A percentile compares a stretch with the other conserved stretches of the same genome.
These are phyloP conservation scores for Venustaconcha ellipsiformis DNA, from an alignment of 1,140 invertebrate genomes.

Conservation along the genomic window DNA sequence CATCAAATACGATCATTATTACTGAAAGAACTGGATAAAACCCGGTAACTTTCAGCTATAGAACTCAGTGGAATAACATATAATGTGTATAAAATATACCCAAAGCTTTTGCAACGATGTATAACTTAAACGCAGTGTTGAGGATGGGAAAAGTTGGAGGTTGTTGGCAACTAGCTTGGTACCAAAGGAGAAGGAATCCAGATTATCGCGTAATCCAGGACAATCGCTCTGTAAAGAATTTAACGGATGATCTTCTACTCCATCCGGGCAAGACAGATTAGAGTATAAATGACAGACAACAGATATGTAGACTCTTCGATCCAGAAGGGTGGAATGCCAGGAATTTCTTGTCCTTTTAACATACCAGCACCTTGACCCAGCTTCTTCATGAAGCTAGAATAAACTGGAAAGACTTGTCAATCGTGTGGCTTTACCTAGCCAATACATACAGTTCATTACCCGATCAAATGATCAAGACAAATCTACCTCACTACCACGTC, in stretches of 20 bases:
- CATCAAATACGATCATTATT: no score
- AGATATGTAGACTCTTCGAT: conserved; percentile 9
- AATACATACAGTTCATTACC: conserved; percentile 26
- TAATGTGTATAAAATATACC: no score
- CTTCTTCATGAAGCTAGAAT: conserved; percentile 13
- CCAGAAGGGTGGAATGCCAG: conserved; percentile 20
- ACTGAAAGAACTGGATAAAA: no score
- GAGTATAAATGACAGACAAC: conserved; percentile 6
- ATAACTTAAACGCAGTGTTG: background rate
- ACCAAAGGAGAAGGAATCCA: conserved; percentile 9
- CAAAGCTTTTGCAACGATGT: no score
- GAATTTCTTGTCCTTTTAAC: conserved; percentile 15
- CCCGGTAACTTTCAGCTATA: no score
- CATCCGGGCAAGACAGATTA: conserved; percentile 2
- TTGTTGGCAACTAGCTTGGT: conserved; percentile 5
- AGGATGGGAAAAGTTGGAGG: conserved; percentile 3
- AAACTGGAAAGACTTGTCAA: conserved; percentile 4
- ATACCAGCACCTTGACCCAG: conserved; percentile 4
- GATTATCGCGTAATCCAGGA: conserved; percentile 2
- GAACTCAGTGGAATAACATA: no score
- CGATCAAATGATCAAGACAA: conserved; percentile 14
- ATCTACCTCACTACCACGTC: conserved; percentile 7
- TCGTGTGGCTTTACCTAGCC: conserved; percentile 29
- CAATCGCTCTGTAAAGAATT: conserved; percentile 7
- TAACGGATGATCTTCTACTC: conserved; percentile 17